A percentile compares a stretch with the other conserved stretches of the same genome.
Evolutionary conservation across 2,113 vertebrate genomes (phyloP).

Genomic region (Oncorhynchus mykiss): DNA sequence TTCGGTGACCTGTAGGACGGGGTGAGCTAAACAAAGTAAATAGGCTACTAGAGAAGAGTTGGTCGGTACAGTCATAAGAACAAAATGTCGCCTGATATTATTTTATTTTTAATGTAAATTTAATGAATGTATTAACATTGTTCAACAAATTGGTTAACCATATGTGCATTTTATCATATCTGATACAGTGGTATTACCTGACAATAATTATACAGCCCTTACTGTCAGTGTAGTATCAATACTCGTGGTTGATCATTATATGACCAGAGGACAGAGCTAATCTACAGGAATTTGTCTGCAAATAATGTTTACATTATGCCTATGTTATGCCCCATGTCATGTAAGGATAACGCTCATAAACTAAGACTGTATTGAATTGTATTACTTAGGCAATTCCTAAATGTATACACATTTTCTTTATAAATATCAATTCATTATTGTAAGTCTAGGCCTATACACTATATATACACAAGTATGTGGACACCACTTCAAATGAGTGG

Average conservation of each 20-base stretch:
- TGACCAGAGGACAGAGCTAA: neutral
- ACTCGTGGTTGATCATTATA: slow-evolving; percentile 64
- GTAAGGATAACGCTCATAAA: too few species aligned
- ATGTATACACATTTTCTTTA: too few species aligned
- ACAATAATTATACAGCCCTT: slow-evolving; percentile 17
- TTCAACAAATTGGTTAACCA: too few species aligned
- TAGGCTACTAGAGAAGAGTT: neutral
- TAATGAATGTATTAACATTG: too few species aligned
- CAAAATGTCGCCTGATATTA: too few species aligned
- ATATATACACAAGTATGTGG: slow-evolving; percentile 85
- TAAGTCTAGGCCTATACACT: slow-evolving; percentile 44
- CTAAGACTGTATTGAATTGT: too few species aligned
- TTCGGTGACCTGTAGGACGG: neutral
- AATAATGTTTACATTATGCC: too few species aligned
- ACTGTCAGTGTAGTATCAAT: slow-evolving; percentile 70
- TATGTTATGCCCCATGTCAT: too few species aligned
- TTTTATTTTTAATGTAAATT: too few species aligned
- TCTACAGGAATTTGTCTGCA: too few species aligned
- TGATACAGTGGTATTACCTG: neutral
- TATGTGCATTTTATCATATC: too few species aligned
- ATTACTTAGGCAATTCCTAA: too few species aligned
- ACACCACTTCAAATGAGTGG: slow-evolving; percentile 73
- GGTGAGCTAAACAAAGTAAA: neutral
- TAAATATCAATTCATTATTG: neutral
- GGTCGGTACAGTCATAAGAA: neutral